These are phyloP conservation scores for Megathymus violae DNA, from an alignment of 1,140 invertebrate species.

Conservation along the genomic window DNA sequence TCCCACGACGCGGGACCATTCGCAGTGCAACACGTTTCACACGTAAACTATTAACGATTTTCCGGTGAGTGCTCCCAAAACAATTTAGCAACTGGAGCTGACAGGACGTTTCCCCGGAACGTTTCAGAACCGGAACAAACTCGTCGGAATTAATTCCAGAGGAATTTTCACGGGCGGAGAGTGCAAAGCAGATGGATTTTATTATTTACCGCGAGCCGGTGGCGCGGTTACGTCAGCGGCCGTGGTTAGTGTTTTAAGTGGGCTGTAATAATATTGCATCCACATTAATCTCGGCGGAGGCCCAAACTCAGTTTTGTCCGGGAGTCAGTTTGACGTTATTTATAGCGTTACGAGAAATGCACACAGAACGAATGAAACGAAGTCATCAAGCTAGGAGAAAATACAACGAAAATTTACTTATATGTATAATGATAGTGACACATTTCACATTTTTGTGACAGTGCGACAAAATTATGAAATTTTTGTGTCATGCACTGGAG, in stretches of 20 bases:
- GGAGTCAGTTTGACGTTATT: background rate
- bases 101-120: background rate
- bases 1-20: background rate
- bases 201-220: constrained; percentile 26
- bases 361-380: too few species aligned
- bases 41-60: background rate
- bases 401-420: too few species aligned
- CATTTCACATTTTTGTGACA: too few species aligned
- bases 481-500: too few species aligned
- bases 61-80: constrained; percentile 8
- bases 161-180: constrained; percentile 25
- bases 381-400: too few species aligned
- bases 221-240: constrained; percentile 4
- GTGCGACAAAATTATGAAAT: too few species aligned
- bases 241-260: constrained; percentile 22
- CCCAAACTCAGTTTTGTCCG: background rate
- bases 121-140: constrained; percentile 9
- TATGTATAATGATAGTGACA: too few species aligned
- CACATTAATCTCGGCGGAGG: background rate
- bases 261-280: background rate
- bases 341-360: background rate
- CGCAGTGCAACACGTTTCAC: background rate
- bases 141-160: constrained; percentile 12
- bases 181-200: constrained; percentile 24
- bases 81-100: constrained; percentile 4